These are phyloP conservation scores for Automeris io DNA, from an alignment of 2,888 invertebrate species.

Conservation along the genomic window DNA sequence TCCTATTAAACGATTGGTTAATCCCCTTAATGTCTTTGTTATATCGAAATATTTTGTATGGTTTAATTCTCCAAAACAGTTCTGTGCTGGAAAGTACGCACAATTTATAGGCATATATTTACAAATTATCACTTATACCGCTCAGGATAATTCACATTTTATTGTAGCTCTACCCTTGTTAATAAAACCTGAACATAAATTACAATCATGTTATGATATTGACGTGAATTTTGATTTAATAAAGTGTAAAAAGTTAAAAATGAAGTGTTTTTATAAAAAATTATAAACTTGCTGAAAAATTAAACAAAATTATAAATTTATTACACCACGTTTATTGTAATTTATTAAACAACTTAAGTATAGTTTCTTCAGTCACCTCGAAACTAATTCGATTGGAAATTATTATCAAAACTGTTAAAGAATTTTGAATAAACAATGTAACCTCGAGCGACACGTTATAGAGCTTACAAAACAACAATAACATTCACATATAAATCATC, in stretches of 20 bases:
- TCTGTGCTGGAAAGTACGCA: constrained; percentile 39
- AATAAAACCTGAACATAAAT: constrained; percentile 13
- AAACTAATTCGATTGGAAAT: constrained; percentile 46
- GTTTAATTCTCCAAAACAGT: too few species aligned
- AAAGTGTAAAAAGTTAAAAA: constrained; percentile 5
- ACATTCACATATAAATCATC: constrained; percentile 59
- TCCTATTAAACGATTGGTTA: too few species aligned
- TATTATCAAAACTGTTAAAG: constrained; percentile 39
- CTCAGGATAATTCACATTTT: constrained; percentile 33
- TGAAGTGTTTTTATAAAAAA: too few species aligned
- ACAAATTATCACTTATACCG: constrained; percentile 68
- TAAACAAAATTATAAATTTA: too few species aligned
- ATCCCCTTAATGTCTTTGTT: too few species aligned
- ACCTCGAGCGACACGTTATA: constrained; percentile 43
- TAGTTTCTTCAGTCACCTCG: constrained; percentile 47
- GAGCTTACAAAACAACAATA: constrained; percentile 60
- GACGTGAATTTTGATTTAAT: constrained; percentile 1
- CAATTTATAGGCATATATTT: constrained; percentile 59
- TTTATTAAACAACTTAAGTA: too few species aligned
- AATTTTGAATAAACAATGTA: constrained; percentile 55
- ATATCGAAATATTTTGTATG: too few species aligned
- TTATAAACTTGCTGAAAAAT: too few species aligned
- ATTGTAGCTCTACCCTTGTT: constrained; percentile 33
- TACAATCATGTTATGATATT: constrained; percentile 5
- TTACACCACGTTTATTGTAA: too few species aligned